Evolutionary conservation across 2,113 vertebrate species (phyloP).

Genomic region (Cromileptes altivelis): DNA sequence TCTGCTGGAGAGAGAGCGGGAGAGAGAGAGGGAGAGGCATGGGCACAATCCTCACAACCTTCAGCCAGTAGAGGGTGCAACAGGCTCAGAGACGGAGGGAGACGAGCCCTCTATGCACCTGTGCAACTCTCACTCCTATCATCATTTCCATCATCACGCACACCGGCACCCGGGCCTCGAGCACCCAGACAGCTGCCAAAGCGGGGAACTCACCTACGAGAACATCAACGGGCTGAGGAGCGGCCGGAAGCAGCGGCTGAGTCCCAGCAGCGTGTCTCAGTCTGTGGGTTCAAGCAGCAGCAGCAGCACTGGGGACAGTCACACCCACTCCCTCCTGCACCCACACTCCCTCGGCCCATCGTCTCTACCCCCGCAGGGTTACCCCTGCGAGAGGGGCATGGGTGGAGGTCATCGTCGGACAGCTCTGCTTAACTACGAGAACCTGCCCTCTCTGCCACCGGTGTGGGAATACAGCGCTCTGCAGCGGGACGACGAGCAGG

Average conservation of each 20-base stretch:
- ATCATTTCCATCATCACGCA: slow-evolving; percentile 85
- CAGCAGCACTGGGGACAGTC: slow-evolving; percentile 86
- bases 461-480: slow-evolving; percentile 93
- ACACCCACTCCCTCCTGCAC: slow-evolving; percentile 82
- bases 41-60: slow-evolving; percentile 77
- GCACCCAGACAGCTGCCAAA: slow-evolving; percentile 84
- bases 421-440: slow-evolving; percentile 96
- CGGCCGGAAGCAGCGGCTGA: slow-evolving; percentile 83
- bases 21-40: slow-evolving; percentile 80
- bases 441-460: slow-evolving; percentile 93
- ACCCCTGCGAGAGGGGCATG: slow-evolving; percentile 80
- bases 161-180: slow-evolving; percentile 89
- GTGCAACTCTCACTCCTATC: slow-evolving; percentile 85
- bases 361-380: slow-evolving; percentile 81
- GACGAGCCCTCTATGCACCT: slow-evolving; percentile 83
- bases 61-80: slow-evolving; percentile 80
- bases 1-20: slow-evolving; percentile 85
- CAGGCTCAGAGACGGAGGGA: slow-evolving; percentile 87
- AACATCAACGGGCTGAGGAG: slow-evolving; percentile 90
- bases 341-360: slow-evolving; percentile 73
- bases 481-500: slow-evolving; percentile 85
- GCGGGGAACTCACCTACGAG: slow-evolving; percentile 91
- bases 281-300: slow-evolving; percentile 88
- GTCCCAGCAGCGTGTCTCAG: slow-evolving; percentile 86
- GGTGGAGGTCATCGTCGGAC: slow-evolving; percentile 87